Percentiles rank a stretch among this genome's conserved stretches.
These are phyloP conservation scores for Clivina fossor DNA, from an alignment of 2,888 invertebrate species.

Conservation along the genomic window DNA sequence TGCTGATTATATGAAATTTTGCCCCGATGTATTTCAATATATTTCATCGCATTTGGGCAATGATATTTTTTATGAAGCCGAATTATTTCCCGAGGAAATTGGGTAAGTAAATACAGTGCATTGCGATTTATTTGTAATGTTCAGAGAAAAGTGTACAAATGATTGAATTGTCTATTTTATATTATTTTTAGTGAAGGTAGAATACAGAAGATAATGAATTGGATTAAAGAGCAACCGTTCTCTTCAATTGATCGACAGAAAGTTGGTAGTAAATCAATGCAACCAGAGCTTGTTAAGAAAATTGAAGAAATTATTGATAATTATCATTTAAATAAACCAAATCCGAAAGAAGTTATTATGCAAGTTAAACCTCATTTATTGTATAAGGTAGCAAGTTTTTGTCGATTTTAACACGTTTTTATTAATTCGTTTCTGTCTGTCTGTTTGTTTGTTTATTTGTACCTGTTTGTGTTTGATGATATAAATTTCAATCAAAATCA, in stretches of 20 bases:
- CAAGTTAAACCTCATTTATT: conserved; percentile 80
- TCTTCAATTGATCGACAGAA: conserved; percentile 61
- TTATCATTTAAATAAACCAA: conserved; percentile 38
- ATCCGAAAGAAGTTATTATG: conserved; percentile 62
- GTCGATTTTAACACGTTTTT: no score
- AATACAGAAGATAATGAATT: conserved; percentile 57
- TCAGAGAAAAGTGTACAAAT: no score
- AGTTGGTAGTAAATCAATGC: conserved; percentile 72
- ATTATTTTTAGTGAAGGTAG: conserved; percentile 55
- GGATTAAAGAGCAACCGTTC: conserved; percentile 74
- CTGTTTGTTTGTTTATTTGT: no score
- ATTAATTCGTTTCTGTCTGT: no score
- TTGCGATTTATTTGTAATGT: no score
- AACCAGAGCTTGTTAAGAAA: conserved; percentile 63
- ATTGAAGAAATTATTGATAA: conserved; percentile 58
- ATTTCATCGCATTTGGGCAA: conserved; percentile 54
- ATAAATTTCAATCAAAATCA: no score
- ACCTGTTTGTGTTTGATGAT: no score
- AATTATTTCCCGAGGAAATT: conserved; percentile 60
- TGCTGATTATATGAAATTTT: conserved; percentile 67
- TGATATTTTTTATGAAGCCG: conserved; percentile 67
- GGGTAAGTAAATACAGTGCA: no score
- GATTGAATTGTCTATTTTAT: no score
- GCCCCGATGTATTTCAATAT: conserved; percentile 72
- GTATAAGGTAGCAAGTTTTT: conserved; percentile 66